Evolutionary conservation across 2,888 invertebrate genomes (phyloP), one percentile per base, ranked within the genome.

Genomic region (Xestoiulus laeticollis): DNA sequence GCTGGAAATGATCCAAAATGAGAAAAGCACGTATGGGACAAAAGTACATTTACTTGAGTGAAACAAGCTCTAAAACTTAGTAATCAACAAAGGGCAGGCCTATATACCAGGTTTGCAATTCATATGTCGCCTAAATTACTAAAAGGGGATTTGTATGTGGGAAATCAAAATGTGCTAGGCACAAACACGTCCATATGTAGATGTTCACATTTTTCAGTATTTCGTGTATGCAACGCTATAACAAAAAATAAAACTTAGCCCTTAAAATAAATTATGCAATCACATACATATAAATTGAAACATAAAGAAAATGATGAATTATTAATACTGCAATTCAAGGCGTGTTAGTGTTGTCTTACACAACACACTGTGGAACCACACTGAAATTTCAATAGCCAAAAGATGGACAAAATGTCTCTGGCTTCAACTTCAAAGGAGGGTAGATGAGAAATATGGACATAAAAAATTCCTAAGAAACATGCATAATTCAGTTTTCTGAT

Each of bases 1-100:
- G 78, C 78, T 78, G 78, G 78, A 78, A 78, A 78, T 78, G 30
- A 32, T 78, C 78, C 78, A 78, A 78, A 78, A 78, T 78, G 30
- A 16, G 78, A 26, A 78, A 30, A 26, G 78, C 78, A 78, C 30
- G 30, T 10, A 78, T 30, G 30, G 78, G 78, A 30, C 78, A 78
- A 78, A 78, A 78, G 30, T 30, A 10, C 14, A 16, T 78, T 30
- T 30, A 32, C 78, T 22, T 8, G 22, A 68, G 59, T 68, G 59
- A 22, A 22, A 68, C 59, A 68, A 68, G 59, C 22, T 12, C 8
- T n/a, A n/a, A 78, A 78, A 78, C 78, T 14, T 12, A 78, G 30
- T 78, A 78, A 78, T 32, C 78, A 78, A 78, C 78, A 78, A 30
- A 78, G 30, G 78, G 78, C 78, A 78, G 78, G 26, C 78, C 78